phyloP scores from a whole-genome alignment of 2,113 vertebrate species.

The Trematocara macrostoma region DNA sequence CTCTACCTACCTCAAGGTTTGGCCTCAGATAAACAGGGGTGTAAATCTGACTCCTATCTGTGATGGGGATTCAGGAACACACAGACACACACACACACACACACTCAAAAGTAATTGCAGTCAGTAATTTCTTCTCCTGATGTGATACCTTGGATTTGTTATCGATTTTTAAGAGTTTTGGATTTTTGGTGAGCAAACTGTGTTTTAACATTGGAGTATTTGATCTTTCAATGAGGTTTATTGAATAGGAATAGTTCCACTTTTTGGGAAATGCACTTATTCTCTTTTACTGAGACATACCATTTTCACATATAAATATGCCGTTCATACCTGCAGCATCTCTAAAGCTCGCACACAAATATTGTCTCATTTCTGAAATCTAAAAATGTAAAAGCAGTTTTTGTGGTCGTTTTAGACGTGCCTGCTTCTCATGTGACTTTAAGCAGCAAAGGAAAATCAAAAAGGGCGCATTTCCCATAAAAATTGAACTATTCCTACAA shows the following conservation, averaged over 20 bases:
- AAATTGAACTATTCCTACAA: background rate
- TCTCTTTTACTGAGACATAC: background rate
- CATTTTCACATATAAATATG: background rate
- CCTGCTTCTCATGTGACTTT: background rate
- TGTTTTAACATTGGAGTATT: background rate
- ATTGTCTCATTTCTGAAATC: background rate
- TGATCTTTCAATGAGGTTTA: background rate
- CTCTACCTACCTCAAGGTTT: constrained; percentile 70
- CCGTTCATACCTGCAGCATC: background rate
- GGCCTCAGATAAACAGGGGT: constrained; percentile 36
- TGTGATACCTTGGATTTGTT: constrained; percentile 21
- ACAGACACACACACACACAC: constrained; percentile 8
- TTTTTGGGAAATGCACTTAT: background rate
- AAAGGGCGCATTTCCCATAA: background rate
- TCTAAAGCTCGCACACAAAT: background rate
- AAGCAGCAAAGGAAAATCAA: background rate
- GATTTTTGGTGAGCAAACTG: constrained; percentile 2
- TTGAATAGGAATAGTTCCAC: background rate
- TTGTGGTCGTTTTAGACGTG: background rate
- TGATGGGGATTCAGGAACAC: constrained; percentile 57
- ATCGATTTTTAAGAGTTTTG: background rate
- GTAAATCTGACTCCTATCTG: constrained; percentile 40
- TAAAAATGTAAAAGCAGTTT: background rate
- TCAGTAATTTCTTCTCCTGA: constrained; percentile 24
- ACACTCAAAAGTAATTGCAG: constrained; percentile 2